phyloP scores from a whole-genome alignment of 2,888 invertebrate species.

The Lathronympha strigana region DNA sequence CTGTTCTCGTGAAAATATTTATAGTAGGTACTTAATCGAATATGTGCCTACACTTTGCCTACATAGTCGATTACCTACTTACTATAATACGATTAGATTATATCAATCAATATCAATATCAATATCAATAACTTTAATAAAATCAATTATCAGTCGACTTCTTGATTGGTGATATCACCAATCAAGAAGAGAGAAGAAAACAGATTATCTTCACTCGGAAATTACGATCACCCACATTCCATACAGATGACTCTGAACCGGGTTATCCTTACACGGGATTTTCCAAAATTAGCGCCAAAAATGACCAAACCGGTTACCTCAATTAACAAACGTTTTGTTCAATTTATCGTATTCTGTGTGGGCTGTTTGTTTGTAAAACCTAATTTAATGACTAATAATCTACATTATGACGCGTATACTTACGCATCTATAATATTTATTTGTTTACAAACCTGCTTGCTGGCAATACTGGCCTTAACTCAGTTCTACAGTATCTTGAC shows the following conservation, averaged over 20 bases:
- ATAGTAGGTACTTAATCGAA: too few species aligned
- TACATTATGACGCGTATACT: not conserved
- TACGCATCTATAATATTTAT: not conserved
- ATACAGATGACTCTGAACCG: not conserved
- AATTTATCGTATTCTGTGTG: not conserved
- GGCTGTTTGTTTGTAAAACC: not conserved
- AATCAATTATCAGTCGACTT: not conserved
- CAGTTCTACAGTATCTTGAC: not conserved
- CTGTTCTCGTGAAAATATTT: too few species aligned
- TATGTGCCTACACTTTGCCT: too few species aligned
- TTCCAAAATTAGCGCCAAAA: constrained; percentile 1
- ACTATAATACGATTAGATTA: too few species aligned
- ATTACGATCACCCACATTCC: not conserved
- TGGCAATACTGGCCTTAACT: constrained; percentile 10
- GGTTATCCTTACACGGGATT: not conserved
- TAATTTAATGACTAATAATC: not conserved
- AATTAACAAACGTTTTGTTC: not conserved
- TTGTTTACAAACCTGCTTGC: constrained; percentile 9
- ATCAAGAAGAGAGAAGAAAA: too few species aligned
- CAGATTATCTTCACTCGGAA: not conserved
- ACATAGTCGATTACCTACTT: too few species aligned
- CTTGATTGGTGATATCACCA: too few species aligned
- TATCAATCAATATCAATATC: too few species aligned
- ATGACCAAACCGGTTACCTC: not conserved
- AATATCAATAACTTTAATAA: not conserved